Conservation (phyloP, 1,140 invertebrate genomes). For the Thereuonema tuberculata region DNA sequence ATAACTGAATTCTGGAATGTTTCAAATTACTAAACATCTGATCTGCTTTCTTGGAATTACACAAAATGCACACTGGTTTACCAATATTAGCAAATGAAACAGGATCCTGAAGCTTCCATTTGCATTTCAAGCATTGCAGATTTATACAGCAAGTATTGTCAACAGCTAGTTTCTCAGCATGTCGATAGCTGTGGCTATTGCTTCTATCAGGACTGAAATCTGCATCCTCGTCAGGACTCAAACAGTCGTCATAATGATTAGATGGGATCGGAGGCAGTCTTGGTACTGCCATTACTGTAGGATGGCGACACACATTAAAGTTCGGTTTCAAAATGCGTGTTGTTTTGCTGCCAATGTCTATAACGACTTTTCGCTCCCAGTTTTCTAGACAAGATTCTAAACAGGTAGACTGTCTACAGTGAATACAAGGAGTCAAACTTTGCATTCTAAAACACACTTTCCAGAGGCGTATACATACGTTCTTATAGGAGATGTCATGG, state of each 20-base stretch:
- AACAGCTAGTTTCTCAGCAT: too few species aligned
- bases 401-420: constrained; percentile 36
- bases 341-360: constrained; percentile 38
- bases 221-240: too few species aligned
- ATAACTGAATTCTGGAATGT: not conserved
- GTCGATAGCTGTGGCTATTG: too few species aligned
- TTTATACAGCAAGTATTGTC: too few species aligned
- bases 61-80: constrained; percentile 4
- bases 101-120: too few species aligned
- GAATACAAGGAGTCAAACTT: constrained; percentile 24
- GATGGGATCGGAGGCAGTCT: constrained; percentile 20
- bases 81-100: not conserved
- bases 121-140: too few species aligned
- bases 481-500: constrained; percentile 10
- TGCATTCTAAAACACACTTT: not conserved
- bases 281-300: constrained; percentile 35
- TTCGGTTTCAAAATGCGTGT: constrained; percentile 36
- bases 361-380: constrained; percentile 33
- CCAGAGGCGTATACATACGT: constrained; percentile 10
- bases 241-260: too few species aligned
- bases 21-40: not conserved
- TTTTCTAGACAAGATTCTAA: constrained; percentile 34
- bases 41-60: not conserved
- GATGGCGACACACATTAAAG: constrained; percentile 32
- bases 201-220: too few species aligned